phyloP scores from a whole-genome alignment of 2,797 vertebrate species.

The Coluber constrictor region DNA sequence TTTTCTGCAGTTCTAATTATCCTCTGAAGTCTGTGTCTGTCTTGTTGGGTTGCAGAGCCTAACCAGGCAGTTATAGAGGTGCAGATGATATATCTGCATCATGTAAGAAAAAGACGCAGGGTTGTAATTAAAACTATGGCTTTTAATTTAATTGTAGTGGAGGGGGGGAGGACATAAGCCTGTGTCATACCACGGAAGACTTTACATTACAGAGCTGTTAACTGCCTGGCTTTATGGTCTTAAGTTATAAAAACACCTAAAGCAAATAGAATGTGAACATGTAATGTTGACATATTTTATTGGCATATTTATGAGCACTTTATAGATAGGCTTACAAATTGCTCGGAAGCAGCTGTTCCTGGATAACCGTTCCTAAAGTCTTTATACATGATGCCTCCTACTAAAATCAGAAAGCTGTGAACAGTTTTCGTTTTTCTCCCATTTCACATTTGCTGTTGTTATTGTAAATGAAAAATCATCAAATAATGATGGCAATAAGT shows the following conservation, averaged over 20 bases:
- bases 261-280: constrained; percentile 18
- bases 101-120: constrained; percentile 2
- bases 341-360: constrained; percentile 12
- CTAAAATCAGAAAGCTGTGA: neutral
- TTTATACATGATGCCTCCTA: neutral
- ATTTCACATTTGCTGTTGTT: neutral
- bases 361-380: neutral
- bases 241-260: neutral
- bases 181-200: neutral
- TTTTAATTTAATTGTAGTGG: neutral
- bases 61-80: too few species aligned
- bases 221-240: neutral
- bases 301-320: constrained; percentile 1
- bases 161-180: neutral
- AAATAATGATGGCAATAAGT: neutral
- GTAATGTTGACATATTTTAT: constrained; percentile 38
- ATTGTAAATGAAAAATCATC: neutral
- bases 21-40: too few species aligned
- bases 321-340: constrained; percentile 5
- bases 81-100: neutral
- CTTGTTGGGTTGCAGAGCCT: too few species aligned
- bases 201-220: neutral
- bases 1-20: too few species aligned
- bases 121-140: neutral
- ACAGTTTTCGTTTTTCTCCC: neutral